These are phyloP conservation scores for Ornithoptera priamus DNA, from an alignment of 2,888 invertebrate species.

Conservation along the genomic window DNA sequence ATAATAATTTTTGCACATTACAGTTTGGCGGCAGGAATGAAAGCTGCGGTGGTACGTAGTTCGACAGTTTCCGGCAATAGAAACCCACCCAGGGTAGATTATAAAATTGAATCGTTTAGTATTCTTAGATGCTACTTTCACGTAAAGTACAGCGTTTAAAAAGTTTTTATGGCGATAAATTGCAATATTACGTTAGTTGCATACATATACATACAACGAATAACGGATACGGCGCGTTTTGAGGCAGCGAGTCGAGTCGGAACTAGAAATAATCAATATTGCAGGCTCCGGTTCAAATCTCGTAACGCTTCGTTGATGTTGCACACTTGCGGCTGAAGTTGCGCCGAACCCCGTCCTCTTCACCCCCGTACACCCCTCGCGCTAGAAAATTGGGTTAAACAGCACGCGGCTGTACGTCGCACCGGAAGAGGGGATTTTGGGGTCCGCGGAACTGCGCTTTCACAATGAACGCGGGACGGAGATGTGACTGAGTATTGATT, in stretches of 20 bases:
- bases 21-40: too few relatives aligned
- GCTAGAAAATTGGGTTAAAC: slow-evolving; percentile 79
- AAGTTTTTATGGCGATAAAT: not conserved
- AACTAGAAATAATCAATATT: slow-evolving; percentile 70
- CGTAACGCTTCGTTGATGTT: slow-evolving; percentile 61
- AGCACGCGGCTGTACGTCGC: slow-evolving; percentile 71
- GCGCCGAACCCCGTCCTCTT: slow-evolving; percentile 57
- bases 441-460: slow-evolving; percentile 71
- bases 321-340: slow-evolving; percentile 72
- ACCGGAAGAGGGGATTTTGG: slow-evolving; percentile 75
- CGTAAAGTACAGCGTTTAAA: too few relatives aligned
- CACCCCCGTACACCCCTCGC: slow-evolving; percentile 64
- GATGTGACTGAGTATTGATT: slow-evolving; percentile 77
- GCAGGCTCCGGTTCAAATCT: slow-evolving; percentile 65
- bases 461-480: slow-evolving; percentile 74
- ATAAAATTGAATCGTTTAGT: too few relatives aligned
- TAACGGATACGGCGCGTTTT: slow-evolving; percentile 18
- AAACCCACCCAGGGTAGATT: too few relatives aligned
- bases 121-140: too few relatives aligned
- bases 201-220: not conserved
- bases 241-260: slow-evolving; percentile 39
- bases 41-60: too few relatives aligned
- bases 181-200: not conserved
- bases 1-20: too few relatives aligned
- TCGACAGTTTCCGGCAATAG: too few relatives aligned